Evolutionary conservation across 2,113 vertebrate species (phyloP), one percentile per base, ranked within the genome.

Genomic region (Rostratula benghalensis): DNA sequence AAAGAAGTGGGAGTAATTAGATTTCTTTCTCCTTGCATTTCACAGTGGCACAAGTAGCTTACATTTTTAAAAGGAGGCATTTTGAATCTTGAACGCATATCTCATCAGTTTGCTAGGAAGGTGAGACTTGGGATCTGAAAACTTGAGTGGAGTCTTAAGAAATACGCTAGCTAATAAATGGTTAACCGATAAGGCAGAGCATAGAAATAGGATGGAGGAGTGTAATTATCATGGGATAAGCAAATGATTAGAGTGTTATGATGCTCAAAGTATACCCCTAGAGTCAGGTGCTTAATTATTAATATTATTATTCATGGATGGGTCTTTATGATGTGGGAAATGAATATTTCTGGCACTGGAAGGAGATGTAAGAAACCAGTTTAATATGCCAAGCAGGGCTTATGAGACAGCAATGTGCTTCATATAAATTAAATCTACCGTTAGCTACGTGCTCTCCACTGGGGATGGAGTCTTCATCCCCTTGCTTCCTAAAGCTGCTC

Each of bases 221-320:
- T 95, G 59, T 82, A 96, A 96, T 97, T 97, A 93, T 89, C 95
- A 89, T 87, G 93, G 95, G 92, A 96, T 96, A 95, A 96, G 93
- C 89, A 93, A 95, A 93, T 96, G 24, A 96, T 97, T 95, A 93
- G 91, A 94, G 85, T 96, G 91, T 97, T 97, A 97, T 93, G 93
- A 96, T 97, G 93, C 95, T 97, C 94, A 87, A 95, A 97, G 94
- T 95, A 95, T 81, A 95, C 93, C 95, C 94, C 82, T 88, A 77
- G 84, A 97, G 96, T 95, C 93, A 96, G 88, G 60, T 4, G n/a
- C 94, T 95, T 97, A 94, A 97, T 97, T 91, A 97, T 97, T 97
- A 96, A 97, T 97, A 96, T 95, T 96, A 92, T 96, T 97, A 97
- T 97, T 97, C 96, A 97, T 97, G 91, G 93, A 94, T 95, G 70